Conservation (phyloP, 1,140 invertebrate species). For the Camponotus vicinus region DNA sequence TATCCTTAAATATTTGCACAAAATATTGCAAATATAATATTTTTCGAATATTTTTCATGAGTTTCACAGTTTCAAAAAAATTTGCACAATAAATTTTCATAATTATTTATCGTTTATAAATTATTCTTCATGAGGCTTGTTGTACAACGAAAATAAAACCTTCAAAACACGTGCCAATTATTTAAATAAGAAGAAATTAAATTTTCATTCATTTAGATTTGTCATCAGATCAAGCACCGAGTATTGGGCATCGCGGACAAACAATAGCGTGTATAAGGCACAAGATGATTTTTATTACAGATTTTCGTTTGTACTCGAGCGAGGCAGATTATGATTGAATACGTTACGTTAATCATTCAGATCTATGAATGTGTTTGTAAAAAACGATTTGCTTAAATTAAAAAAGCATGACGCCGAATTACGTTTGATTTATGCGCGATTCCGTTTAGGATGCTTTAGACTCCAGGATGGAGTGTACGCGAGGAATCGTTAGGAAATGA, state of each 20-base stretch:
- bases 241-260: constrained; percentile 56
- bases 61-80: constrained; percentile 26
- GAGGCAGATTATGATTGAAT: constrained; percentile 35
- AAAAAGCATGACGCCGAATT: background rate
- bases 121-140: background rate
- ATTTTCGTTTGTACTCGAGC: constrained; percentile 49
- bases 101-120: constrained; percentile 28
- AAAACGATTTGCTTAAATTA: constrained; percentile 42
- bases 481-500: constrained; percentile 53
- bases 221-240: constrained; percentile 53
- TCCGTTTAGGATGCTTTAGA: constrained; percentile 23
- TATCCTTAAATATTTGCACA: background rate
- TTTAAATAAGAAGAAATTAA: constrained; percentile 10
- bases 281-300: constrained; percentile 63
- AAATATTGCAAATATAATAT: background rate
- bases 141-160: background rate
- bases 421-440: background rate
- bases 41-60: background rate
- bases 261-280: constrained; percentile 52
- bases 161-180: constrained; percentile 12
- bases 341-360: constrained; percentile 9
- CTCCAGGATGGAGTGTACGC: background rate
- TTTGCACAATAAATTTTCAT: constrained; percentile 20
- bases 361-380: constrained; percentile 14
- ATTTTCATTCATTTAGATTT: constrained; percentile 36